phyloP scores from a whole-genome alignment of 53 echinoderm and acorn worm genomes.

The Holothuria leucospilota region DNA sequence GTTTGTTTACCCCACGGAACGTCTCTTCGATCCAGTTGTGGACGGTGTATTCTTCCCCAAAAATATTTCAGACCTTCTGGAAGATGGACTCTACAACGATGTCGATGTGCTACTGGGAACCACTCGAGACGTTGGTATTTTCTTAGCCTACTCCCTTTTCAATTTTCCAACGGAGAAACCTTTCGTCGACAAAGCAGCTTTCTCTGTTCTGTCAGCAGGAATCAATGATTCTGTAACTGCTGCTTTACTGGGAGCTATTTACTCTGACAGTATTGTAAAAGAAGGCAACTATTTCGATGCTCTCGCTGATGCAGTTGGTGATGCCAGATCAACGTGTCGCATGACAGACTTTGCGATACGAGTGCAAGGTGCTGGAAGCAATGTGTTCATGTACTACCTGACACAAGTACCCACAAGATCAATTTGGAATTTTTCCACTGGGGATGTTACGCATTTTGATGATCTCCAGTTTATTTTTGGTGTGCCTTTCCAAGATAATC shows the following conservation, averaged over 20 bases:
- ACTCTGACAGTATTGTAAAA: not conserved
- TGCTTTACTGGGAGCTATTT: not conserved
- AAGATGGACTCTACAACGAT: not conserved
- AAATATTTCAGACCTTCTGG: not conserved
- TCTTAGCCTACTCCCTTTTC: not conserved
- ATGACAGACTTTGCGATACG: not conserved
- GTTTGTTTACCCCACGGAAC: too few relatives aligned
- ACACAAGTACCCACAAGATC: constrained; percentile 7
- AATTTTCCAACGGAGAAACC: not conserved
- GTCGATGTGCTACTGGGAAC: too few relatives aligned
- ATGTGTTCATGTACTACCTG: constrained; percentile 6
- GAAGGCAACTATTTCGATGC: not conserved
- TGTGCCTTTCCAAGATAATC: not conserved
- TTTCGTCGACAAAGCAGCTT: not conserved
- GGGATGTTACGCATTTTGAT: not conserved
- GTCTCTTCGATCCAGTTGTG: not conserved
- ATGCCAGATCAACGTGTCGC: too few relatives aligned
- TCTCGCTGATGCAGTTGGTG: not conserved
- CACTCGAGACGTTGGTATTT: too few relatives aligned
- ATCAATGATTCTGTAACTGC: not conserved
- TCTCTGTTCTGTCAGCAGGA: not conserved
- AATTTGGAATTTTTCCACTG: not conserved
- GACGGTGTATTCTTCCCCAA: not conserved
- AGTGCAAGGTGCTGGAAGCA: not conserved
- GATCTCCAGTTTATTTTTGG: constrained; percentile 3